These are phyloP conservation scores for Brachymystax lenok DNA, from an alignment of 2,797 vertebrate genomes.

Conservation along the genomic window DNA sequence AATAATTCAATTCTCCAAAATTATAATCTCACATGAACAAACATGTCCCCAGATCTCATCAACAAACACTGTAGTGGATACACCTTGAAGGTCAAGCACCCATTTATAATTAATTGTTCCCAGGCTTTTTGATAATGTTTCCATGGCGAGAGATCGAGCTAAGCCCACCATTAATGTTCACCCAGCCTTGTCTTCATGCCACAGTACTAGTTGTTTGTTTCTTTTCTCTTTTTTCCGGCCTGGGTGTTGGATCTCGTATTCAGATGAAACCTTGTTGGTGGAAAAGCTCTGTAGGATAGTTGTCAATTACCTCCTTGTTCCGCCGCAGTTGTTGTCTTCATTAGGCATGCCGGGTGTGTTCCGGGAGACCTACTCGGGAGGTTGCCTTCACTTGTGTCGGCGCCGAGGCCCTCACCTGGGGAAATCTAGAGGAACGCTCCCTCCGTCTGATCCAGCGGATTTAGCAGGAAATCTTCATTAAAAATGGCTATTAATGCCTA, in stretches of 20 bases:
- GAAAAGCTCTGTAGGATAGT: slow-evolving; percentile 51
- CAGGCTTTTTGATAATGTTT: slow-evolving; percentile 49
- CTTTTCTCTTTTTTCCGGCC: background rate
- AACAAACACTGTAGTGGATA: slow-evolving; percentile 64
- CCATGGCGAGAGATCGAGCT: slow-evolving; percentile 53
- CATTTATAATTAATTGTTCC: slow-evolving; percentile 64
- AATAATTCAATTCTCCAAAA: slow-evolving; percentile 18
- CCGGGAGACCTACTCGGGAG: slow-evolving; percentile 53
- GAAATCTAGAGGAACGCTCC: slow-evolving; percentile 56
- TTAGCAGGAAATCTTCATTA: slow-evolving; percentile 61
- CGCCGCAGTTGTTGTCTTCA: slow-evolving; percentile 55
- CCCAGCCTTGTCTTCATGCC: slow-evolving; percentile 57
- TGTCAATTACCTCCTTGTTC: slow-evolving; percentile 68
- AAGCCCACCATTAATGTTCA: slow-evolving; percentile 69
- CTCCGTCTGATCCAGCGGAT: slow-evolving; percentile 43
- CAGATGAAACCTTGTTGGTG: slow-evolving; percentile 33
- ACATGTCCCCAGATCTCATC: slow-evolving; percentile 59
- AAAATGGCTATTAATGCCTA: slow-evolving; percentile 47
- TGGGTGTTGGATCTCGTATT: slow-evolving; percentile 52
- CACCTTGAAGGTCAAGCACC: slow-evolving; percentile 72
- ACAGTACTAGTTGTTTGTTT: slow-evolving; percentile 33
- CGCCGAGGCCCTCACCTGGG: slow-evolving; percentile 43
- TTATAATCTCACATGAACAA: slow-evolving; percentile 65
- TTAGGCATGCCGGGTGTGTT: slow-evolving; percentile 65
- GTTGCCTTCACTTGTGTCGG: slow-evolving; percentile 41